Conservation (phyloP, 2,113 vertebrate genomes). For the Bufo gargarizans region DNA sequence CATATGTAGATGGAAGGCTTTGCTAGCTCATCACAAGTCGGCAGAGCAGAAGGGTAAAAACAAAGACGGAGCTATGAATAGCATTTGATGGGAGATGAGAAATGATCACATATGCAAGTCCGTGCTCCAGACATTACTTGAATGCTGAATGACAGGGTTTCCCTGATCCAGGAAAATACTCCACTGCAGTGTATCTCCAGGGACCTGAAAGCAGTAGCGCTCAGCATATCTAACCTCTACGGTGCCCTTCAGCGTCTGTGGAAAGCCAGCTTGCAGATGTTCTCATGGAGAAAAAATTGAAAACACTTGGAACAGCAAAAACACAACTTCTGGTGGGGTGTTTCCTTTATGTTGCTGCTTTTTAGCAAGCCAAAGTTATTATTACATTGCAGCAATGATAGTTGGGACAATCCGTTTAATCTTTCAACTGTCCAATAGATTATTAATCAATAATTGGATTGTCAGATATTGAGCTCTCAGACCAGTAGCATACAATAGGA, state of each 20-base stretch:
- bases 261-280: slow-evolving; percentile 54
- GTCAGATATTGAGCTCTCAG: no score
- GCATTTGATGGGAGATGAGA: slow-evolving; percentile 50
- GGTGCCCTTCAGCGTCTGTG: slow-evolving; percentile 42
- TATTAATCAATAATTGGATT: no score
- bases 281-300: slow-evolving; percentile 48
- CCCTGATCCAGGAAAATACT: slow-evolving; percentile 30
- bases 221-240: slow-evolving; percentile 48
- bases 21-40: slow-evolving; percentile 34
- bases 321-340: not conserved
- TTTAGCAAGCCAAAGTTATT: not conserved
- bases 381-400: not conserved
- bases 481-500: no score
- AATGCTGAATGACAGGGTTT: slow-evolving; percentile 53
- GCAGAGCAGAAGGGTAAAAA: slow-evolving; percentile 11
- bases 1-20: not conserved
- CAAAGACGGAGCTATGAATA: slow-evolving; percentile 28
- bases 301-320: slow-evolving; percentile 47
- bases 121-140: slow-evolving; percentile 43
- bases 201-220: slow-evolving; percentile 26
- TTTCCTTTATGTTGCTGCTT: not conserved
- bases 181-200: slow-evolving; percentile 48
- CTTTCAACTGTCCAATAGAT: no score
- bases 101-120: slow-evolving; percentile 50
- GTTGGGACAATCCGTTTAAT: no score